A percentile compares a stretch with the other conserved stretches of the same genome.
Evolutionary conservation across 2,797 vertebrate species (phyloP).

Genomic region (Myioborus miniatus): DNA sequence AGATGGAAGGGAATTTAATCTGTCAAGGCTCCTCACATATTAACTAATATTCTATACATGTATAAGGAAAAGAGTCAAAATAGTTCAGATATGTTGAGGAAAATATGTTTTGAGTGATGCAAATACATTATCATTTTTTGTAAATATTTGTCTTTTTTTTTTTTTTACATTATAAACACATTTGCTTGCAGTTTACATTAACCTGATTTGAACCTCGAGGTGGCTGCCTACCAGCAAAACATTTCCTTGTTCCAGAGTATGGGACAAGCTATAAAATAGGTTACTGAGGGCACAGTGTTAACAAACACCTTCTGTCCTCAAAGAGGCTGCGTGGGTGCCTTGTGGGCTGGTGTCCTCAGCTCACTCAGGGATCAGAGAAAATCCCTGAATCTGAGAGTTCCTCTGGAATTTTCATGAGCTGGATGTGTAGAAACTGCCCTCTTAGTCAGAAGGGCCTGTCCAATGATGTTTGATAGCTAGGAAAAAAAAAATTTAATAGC

Average conservation of each 20-base stretch:
- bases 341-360: neutral
- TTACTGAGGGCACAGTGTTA: neutral
- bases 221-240: neutral
- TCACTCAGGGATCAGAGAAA: neutral
- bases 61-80: neutral
- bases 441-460: neutral
- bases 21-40: neutral
- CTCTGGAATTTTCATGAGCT: neutral
- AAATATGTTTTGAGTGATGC: neutral
- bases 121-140: neutral
- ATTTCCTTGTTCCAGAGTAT: neutral
- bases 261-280: neutral
- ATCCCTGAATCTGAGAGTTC: neutral
- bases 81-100: neutral
- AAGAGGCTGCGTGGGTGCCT: neutral
- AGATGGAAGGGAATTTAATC: neutral
- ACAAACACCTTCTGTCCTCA: neutral
- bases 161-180: neutral
- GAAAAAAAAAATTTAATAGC: neutral
- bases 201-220: neutral
- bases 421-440: neutral
- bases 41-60: neutral
- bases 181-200: neutral
- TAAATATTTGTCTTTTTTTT: neutral
- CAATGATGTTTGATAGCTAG: neutral